Conservation (phyloP, 2,888 invertebrate species). For the Campoletis raptor region DNA sequence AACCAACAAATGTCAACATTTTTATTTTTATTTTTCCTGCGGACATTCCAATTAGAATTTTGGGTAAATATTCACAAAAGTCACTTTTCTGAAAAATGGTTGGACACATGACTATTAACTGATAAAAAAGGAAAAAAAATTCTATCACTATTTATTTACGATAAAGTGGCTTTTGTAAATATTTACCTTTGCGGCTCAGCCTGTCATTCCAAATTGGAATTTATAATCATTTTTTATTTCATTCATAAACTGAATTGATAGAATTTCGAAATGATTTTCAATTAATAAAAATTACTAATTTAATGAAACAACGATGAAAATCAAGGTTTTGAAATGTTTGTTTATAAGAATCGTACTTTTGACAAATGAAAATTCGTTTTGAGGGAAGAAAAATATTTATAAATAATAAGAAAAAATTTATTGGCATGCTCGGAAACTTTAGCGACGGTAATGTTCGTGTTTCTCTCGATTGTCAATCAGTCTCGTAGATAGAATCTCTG, state of each 20-base stretch:
- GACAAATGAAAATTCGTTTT: not conserved
- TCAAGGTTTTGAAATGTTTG: not conserved
- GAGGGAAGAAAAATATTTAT: not conserved
- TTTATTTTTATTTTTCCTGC: not conserved
- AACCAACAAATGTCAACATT: too few species aligned
- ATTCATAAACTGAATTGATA: too few species aligned
- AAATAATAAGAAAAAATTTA: not conserved
- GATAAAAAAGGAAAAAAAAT: too few species aligned
- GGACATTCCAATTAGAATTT: not conserved
- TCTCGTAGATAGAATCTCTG: constrained; percentile 28
- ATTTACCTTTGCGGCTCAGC: too few species aligned
- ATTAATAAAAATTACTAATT: not conserved
- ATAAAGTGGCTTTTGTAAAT: too few species aligned
- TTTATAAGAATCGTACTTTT: not conserved
- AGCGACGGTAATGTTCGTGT: not conserved
- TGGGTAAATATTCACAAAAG: too few species aligned
- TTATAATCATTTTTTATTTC: too few species aligned
- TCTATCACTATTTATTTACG: too few species aligned
- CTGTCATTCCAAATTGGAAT: too few species aligned
- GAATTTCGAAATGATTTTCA: too few species aligned
- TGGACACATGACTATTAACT: too few species aligned
- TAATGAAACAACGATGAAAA: not conserved
- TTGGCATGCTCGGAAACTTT: not conserved
- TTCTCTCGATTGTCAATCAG: constrained; percentile 39
- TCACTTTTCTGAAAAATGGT: too few species aligned